A percentile compares a stretch with the other conserved stretches of the same genome.
These are phyloP conservation scores for Noctua pronuba DNA, from an alignment of 2,888 invertebrate species.

Conservation along the genomic window DNA sequence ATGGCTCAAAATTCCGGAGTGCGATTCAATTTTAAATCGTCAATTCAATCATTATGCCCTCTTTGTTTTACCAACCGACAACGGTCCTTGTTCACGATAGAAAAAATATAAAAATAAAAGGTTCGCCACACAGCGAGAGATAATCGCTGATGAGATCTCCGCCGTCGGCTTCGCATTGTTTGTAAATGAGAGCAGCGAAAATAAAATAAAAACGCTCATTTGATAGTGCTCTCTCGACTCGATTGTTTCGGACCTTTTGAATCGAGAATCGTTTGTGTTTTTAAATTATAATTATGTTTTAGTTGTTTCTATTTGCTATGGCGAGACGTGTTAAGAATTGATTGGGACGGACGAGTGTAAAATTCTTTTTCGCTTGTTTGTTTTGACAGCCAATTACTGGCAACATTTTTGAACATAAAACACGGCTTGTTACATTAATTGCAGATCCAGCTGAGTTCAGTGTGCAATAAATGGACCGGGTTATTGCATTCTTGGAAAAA, in stretches of 20 bases:
- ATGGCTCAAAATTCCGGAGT: slow-evolving; percentile 13
- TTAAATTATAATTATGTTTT: slow-evolving; percentile 70
- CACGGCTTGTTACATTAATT: slow-evolving; percentile 40
- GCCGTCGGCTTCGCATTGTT: slow-evolving; percentile 83
- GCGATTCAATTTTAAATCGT: slow-evolving; percentile 66
- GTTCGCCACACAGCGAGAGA: slow-evolving; percentile 74
- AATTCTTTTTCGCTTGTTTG: slow-evolving; percentile 41
- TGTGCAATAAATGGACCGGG: slow-evolving; percentile 22
- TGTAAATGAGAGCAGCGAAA: slow-evolving; percentile 84
- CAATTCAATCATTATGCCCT: slow-evolving; percentile 78
- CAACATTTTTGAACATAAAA: slow-evolving; percentile 45
- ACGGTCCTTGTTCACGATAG: slow-evolving; percentile 68
- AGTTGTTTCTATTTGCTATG: slow-evolving; percentile 65
- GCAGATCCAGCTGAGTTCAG: slow-evolving; percentile 14
- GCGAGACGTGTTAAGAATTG: slow-evolving; percentile 45
- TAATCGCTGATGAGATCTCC: slow-evolving; percentile 85
- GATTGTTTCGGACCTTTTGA: slow-evolving; percentile 74
- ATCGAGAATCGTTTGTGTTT: slow-evolving; percentile 71
- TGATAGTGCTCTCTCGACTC: slow-evolving; percentile 74
- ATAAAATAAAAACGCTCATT: slow-evolving; percentile 79
- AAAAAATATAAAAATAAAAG: slow-evolving; percentile 68
- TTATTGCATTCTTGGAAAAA: slow-evolving; percentile 24
- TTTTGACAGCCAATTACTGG: slow-evolving; percentile 55
- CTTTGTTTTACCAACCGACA: slow-evolving; percentile 77
- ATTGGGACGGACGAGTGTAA: slow-evolving; percentile 35